Evolutionary conservation across 2,888 invertebrate genomes (phyloP).

Genomic region (Merodon equestris): DNA sequence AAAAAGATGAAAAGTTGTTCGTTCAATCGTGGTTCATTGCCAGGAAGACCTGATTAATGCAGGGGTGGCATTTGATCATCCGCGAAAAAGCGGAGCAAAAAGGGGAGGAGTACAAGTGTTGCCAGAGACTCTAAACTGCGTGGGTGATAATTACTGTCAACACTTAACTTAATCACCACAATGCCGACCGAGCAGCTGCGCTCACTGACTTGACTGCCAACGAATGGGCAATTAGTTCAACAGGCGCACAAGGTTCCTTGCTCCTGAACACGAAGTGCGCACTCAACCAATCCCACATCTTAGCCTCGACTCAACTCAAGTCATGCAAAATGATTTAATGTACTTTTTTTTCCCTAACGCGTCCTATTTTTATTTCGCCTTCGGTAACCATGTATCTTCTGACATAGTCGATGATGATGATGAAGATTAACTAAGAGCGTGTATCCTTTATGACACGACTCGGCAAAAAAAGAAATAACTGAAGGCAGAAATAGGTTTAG

Average conservation of each 20-base stretch:
- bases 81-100: conserved; percentile 13
- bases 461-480: conserved; percentile 40
- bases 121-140: conserved; percentile 19
- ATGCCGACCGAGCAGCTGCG: conserved; percentile 69
- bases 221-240: conserved; percentile 55
- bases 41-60: conserved; percentile 2
- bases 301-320: conserved; percentile 46
- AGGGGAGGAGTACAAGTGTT: conserved; percentile 9
- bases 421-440: conserved; percentile 64
- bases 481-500: conserved; percentile 56
- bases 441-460: conserved; percentile 55
- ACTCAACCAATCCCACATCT: conserved; percentile 2
- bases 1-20: conserved; percentile 31
- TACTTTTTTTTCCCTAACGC: conserved; percentile 42
- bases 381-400: conserved; percentile 53
- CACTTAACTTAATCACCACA: conserved; percentile 71
- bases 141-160: conserved; percentile 70
- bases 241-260: conserved; percentile 24
- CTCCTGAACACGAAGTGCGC: neutral
- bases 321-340: conserved; percentile 69
- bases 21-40: conserved; percentile 50
- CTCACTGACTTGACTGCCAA: conserved; percentile 38
- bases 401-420: conserved; percentile 48
- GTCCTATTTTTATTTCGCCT: conserved; percentile 50
- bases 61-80: conserved; percentile 6